Evolutionary conservation across 2,113 vertebrate species (phyloP), one percentile per base, ranked within the genome.

Genomic region (Cygnus atratus): DNA sequence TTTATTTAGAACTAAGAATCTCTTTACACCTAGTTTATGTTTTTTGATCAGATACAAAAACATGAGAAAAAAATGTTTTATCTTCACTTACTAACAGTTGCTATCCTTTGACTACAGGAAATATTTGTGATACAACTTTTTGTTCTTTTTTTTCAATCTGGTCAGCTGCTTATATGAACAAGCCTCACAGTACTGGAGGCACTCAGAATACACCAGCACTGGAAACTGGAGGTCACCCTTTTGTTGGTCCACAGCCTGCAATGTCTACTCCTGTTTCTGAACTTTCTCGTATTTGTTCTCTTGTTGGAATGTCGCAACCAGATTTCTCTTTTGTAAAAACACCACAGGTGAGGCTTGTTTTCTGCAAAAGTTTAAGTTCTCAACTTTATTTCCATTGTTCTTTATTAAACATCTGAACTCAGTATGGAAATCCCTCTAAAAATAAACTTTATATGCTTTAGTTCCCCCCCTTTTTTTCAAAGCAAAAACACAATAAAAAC

Each of bases 261-360:
- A 39, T 98, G 57, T 97, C 94, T 70, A 98, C 98, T 50, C 98
- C 98, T 65, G 99, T 98, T 57, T 98, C 98, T 13, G 99, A 99
- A 90, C 98, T 99, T 89, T 98, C 96, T 50, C 98, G 97, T 66
- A 86, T 99, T 70, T 99, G 99, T 85, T 98, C 98, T 61, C 97
- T 98, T 63, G 75, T 99, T 86, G 99, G 99, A 90, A 99, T 99
- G 99, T 97, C 98, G 1, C 99, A 98, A 5, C 99, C 99, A 14
- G 99, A 99, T 65, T 99, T 99, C 96, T 98, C 98, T 95, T 98
- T 98, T 89, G 96, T 99, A 35, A 94, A 98, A 95, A 99, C 98
- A 89, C 98, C 98, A 96, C 99, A 99, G 99, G 99, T 99, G 97
- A 94, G 70, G 81, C 81, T 25, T 2, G 57, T 91, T 83, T 79